Conservation (phyloP, 2,888 invertebrate genomes). For the Ellobium chinense region DNA sequence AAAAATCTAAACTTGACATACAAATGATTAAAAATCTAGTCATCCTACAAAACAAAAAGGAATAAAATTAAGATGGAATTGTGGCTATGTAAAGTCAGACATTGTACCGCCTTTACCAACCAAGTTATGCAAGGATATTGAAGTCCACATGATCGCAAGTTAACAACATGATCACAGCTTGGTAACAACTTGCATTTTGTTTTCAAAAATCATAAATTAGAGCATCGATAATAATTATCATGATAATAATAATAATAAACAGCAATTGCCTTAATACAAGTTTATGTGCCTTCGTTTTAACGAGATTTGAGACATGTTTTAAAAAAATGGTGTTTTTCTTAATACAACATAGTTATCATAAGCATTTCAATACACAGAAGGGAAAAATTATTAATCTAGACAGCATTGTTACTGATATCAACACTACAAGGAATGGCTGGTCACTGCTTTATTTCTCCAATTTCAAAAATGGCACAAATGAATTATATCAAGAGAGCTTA, state of each 20-base stretch:
- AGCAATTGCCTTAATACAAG: neutral
- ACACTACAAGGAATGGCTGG: slow-evolving; percentile 41
- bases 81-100: neutral
- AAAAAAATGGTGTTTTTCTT: neutral
- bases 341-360: neutral
- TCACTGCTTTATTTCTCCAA: slow-evolving; percentile 7
- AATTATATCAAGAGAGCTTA: neutral
- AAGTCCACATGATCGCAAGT: slow-evolving; percentile 12
- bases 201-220: neutral
- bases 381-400: slow-evolving; percentile 8
- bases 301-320: slow-evolving; percentile 13
- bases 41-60: neutral
- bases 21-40: neutral
- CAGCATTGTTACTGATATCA: slow-evolving; percentile 8
- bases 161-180: slow-evolving; percentile 37
- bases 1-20: neutral
- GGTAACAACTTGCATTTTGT: slow-evolving; percentile 27
- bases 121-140: neutral
- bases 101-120: slow-evolving; percentile 1
- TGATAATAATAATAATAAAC: neutral
- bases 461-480: slow-evolving; percentile 41
- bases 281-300: neutral
- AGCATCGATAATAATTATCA: neutral
- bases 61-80: neutral
- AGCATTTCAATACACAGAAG: slow-evolving; percentile 14